A percentile compares a stretch with the other conserved stretches of the same genome.
These are phyloP conservation scores for Dynastes tityus DNA, from an alignment of 2,888 invertebrate species.

Conservation along the genomic window DNA sequence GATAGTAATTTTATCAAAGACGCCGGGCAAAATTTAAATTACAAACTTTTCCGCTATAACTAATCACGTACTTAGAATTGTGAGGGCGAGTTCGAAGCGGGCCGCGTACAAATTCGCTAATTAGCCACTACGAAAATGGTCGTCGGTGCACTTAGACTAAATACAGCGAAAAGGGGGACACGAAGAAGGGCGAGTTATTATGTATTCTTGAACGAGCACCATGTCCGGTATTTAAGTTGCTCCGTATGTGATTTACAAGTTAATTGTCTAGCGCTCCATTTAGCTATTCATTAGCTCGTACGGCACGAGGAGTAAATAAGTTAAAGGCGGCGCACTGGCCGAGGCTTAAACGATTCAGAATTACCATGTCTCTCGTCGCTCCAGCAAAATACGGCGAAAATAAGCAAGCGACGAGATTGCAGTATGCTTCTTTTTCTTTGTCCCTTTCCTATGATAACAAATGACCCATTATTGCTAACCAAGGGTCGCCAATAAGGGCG, in stretches of 20 bases:
- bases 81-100: slow-evolving; percentile 39
- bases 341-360: slow-evolving; percentile 19
- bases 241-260: slow-evolving; percentile 46
- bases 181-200: slow-evolving; percentile 32
- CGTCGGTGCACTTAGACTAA: slow-evolving; percentile 45
- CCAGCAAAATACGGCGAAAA: not conserved
- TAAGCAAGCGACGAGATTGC: not conserved
- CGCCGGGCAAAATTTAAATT: slow-evolving; percentile 50
- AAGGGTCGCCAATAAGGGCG: too few species aligned
- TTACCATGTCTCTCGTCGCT: not conserved
- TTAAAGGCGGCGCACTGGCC: slow-evolving; percentile 12
- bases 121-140: slow-evolving; percentile 52
- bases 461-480: not conserved
- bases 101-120: slow-evolving; percentile 60
- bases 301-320: slow-evolving; percentile 22
- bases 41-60: slow-evolving; percentile 52
- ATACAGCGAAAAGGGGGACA: not conserved
- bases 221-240: slow-evolving; percentile 48
- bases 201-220: slow-evolving; percentile 46
- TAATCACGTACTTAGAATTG: slow-evolving; percentile 50
- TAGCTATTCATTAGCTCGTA: slow-evolving; percentile 43
- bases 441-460: not conserved
- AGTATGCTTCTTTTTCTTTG: too few species aligned
- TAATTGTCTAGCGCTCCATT: slow-evolving; percentile 44
- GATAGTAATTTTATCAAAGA: slow-evolving; percentile 50